These are phyloP conservation scores for Probaryconus sp. DNA, from an alignment of 1,140 invertebrate species.

Conservation along the genomic window DNA sequence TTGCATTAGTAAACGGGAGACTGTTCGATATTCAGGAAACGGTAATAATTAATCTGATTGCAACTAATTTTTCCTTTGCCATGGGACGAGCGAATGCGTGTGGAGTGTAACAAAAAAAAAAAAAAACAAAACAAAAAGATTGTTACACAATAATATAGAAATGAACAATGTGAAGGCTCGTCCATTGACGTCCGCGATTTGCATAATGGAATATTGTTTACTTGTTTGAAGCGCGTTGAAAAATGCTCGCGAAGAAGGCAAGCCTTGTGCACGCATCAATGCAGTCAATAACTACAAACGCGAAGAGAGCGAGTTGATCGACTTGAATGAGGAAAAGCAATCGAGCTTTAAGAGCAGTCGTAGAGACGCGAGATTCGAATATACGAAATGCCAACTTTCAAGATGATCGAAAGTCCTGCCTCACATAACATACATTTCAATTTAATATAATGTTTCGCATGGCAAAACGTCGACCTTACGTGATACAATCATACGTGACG, in stretches of 20 bases:
- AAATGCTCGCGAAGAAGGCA: constrained; percentile 4
- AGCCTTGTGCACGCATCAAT: constrained; percentile 14
- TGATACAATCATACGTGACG: constrained; percentile 33
- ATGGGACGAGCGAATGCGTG: too few species aligned
- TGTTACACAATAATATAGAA: too few species aligned
- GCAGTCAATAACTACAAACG: constrained; percentile 21
- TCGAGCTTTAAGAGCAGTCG: constrained; percentile 18
- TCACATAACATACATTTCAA: constrained; percentile 40
- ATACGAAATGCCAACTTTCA: constrained; percentile 44
- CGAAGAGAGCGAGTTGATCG: constrained; percentile 16
- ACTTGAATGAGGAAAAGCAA: constrained; percentile 32
- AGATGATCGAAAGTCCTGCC: constrained; percentile 43
- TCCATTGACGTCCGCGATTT: too few species aligned
- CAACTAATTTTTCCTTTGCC: too few species aligned
- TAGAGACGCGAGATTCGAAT: constrained; percentile 19
- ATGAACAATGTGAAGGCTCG: too few species aligned
- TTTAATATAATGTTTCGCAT: constrained; percentile 49
- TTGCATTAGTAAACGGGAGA: too few species aligned
- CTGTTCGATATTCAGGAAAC: too few species aligned
- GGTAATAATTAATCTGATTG: too few species aligned
- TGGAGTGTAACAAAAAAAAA: too few species aligned
- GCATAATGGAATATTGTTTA: background rate
- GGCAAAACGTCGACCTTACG: constrained; percentile 26
- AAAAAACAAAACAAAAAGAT: too few species aligned
- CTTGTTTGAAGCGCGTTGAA: background rate